Base-by-base conservation (phyloP, 2,797 vertebrate species). In the Acanthurus leucopareius region DNA sequence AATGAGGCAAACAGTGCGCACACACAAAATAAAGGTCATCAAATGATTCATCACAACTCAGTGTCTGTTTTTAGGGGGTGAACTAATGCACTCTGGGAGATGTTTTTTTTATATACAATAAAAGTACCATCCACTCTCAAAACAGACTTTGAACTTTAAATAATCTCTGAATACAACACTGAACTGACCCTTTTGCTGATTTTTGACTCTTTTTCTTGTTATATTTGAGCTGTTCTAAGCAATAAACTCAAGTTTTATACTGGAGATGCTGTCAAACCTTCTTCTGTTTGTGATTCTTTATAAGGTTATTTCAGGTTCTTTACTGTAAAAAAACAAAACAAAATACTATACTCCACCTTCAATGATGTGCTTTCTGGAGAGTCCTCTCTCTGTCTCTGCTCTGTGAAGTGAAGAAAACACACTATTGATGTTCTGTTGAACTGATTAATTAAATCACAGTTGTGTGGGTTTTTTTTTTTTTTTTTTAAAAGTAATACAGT, bases 311-410 rank as follows among this genome's bases (percentile, higher is more conserved):
- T 4, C 47, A 28, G n/a, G 7, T 38, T n/a, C 3, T 77, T 42
- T 3, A 35, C 11, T 71, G 8, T 10, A 44, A 58, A 58, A 38
- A 17, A 25, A 54, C 11, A 14, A 22, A 57, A 38, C 10, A 38
- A 40, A 22, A 11, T 8, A 7, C n/a, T 5, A 49, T 44, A 62
- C 13, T 69, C 16, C 91, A 97, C 97, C 97, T 94, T 98, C 97
- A 57, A 98, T 97, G 38, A 98, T 97, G 93, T 98, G 97, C 84
- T 98, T 98, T 90, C 97, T 95, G 70, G 97, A 98, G 75, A 98
- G 94, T 35, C 97, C 97, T 87, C 96, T 91, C 87, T 98, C 97
- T 0, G 97, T 97, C 90, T 98, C 97, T 44, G 97, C 97, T 91
- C 97, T 98, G 92, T 59, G 73, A 77, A 69, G 57, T 2, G 16